A percentile compares a stretch with the other conserved stretches of the same genome.
phyloP scores from a whole-genome alignment of 1,140 invertebrate genomes.

The Solen grandis region DNA sequence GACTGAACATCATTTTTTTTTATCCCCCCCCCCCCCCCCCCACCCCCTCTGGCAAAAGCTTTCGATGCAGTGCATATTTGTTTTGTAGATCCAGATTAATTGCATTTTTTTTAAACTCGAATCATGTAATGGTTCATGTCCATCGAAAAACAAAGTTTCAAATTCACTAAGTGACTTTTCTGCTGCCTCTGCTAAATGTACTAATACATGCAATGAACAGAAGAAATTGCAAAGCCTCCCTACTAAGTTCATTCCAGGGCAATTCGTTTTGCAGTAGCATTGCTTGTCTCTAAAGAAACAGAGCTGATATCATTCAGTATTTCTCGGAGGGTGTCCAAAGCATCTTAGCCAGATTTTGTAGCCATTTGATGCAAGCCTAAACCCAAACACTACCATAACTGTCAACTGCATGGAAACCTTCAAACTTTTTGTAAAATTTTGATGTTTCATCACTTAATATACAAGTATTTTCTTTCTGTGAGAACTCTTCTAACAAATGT shows the following conservation, averaged over 20 bases:
- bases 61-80: no score
- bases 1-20: no score
- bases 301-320: constrained; percentile 26
- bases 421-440: constrained; percentile 32
- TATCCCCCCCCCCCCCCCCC: no score
- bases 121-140: no score
- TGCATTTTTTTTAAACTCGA: no score
- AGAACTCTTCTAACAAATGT: constrained; percentile 34
- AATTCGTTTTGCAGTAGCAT: no score
- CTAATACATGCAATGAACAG: constrained; percentile 33
- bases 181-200: constrained; percentile 16
- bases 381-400: constrained; percentile 21
- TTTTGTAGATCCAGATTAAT: no score
- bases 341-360: constrained; percentile 15
- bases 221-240: constrained; percentile 27
- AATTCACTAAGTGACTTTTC: constrained; percentile 28
- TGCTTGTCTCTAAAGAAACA: constrained; percentile 7
- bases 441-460: constrained; percentile 39
- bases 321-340: constrained; percentile 6
- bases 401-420: constrained; percentile 44
- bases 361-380: constrained; percentile 40
- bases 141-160: constrained; percentile 6
- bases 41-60: no score
- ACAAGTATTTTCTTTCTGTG: constrained; percentile 32
- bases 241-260: constrained; percentile 1